Percentiles rank a stretch among this genome's conserved stretches.
Conservation (phyloP, 2,113 vertebrate species). For the Hippocampus abdominalis region DNA sequence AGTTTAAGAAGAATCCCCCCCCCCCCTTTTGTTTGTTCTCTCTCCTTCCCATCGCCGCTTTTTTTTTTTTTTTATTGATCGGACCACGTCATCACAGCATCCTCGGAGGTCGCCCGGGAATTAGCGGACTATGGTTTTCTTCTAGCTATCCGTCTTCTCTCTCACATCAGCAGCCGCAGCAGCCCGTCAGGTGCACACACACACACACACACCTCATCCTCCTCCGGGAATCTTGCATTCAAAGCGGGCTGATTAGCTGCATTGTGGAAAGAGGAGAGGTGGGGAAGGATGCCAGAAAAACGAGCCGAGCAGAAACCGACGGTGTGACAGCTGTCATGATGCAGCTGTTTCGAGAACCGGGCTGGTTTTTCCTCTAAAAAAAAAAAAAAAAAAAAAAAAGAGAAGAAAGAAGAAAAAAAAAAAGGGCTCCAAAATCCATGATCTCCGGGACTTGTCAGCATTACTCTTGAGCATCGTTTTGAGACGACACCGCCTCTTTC, state of each 20-base stretch:
- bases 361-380: slow-evolving; percentile 2
- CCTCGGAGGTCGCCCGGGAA: slow-evolving; percentile 13
- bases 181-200: neutral
- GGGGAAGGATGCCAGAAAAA: slow-evolving; percentile 35
- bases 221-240: slow-evolving; percentile 1
- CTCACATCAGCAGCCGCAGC: neutral
- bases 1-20: slow-evolving; percentile 45
- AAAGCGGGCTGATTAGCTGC: slow-evolving; percentile 34
- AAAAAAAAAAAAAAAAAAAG: neutral
- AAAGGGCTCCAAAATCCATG: neutral
- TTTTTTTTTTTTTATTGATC: slow-evolving; percentile 61
- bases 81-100: slow-evolving; percentile 9
- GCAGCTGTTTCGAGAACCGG: slow-evolving; percentile 43
- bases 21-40: slow-evolving; percentile 23
- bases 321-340: slow-evolving; percentile 47
- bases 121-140: slow-evolving; percentile 11
- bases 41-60: slow-evolving; percentile 38
- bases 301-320: slow-evolving; percentile 50
- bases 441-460: neutral
- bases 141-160: neutral
- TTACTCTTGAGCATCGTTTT: neutral
- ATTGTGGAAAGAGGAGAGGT: slow-evolving; percentile 47
- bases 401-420: neutral
- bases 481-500: slow-evolving; percentile 14
- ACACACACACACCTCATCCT: slow-evolving; percentile 5